Evolutionary conservation across 2,888 invertebrate species (phyloP).

Genomic region (Uloborus plumipes): DNA sequence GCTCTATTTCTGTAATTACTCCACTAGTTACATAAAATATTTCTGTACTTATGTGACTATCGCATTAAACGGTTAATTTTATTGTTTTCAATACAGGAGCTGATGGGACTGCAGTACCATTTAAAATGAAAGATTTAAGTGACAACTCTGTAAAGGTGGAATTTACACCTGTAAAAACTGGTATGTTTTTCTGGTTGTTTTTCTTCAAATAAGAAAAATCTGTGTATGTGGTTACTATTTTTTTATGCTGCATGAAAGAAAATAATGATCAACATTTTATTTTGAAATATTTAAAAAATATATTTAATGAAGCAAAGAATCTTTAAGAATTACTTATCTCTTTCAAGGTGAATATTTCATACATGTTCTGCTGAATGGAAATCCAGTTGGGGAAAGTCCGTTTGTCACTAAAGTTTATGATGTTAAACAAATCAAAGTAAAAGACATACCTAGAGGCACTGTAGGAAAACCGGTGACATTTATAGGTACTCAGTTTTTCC

Average conservation of each 20-base stretch:
- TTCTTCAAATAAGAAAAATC: neutral
- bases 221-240: neutral
- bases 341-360: slow-evolving; percentile 87
- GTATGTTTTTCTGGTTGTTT: slow-evolving; percentile 68
- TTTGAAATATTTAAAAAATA: slow-evolving; percentile 1
- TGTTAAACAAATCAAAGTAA: slow-evolving; percentile 92
- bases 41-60: neutral
- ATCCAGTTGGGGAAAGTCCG: slow-evolving; percentile 89
- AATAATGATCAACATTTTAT: neutral
- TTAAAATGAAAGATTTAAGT: slow-evolving; percentile 87
- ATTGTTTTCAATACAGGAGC: slow-evolving; percentile 80
- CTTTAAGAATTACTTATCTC: neutral
- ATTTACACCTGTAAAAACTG: slow-evolving; percentile 89
- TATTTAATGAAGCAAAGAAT: neutral
- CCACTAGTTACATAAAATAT: neutral
- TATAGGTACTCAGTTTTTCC: slow-evolving; percentile 76
- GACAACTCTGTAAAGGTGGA: slow-evolving; percentile 88
- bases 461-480: slow-evolving; percentile 89
- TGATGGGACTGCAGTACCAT: slow-evolving; percentile 89
- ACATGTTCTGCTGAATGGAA: slow-evolving; percentile 82
- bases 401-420: slow-evolving; percentile 96
- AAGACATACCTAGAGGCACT: slow-evolving; percentile 88
- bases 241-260: neutral
- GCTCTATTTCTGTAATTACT: neutral
- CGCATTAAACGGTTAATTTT: neutral